Evolutionary conservation across 2,888 invertebrate species (phyloP), one percentile per base, ranked within the genome.

Genomic region (Pardosa pseudoannulata): DNA sequence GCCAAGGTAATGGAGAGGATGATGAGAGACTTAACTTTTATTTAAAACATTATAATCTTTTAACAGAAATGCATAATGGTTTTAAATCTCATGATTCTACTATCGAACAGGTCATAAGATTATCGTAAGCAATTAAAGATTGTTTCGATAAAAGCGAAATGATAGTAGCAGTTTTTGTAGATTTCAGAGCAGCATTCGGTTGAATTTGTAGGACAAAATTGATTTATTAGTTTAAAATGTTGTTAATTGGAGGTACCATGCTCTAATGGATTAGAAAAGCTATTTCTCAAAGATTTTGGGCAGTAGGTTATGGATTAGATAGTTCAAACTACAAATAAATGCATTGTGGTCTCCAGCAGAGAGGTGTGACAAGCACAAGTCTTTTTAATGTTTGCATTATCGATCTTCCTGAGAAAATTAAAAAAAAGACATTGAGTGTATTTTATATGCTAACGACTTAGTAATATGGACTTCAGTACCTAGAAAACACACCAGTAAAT

Each of bases 1-100:
- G 0, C 23, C 27, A 70, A 70, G 41, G 41, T 41, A 23, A 70
- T 70, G 39, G 41, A 70, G 23, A 70, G 70, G 29, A 70, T 70
- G 39, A 16, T 27, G 39, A 70, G 3, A 70, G 39, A 11, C 70
- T 70, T n/a, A 9, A 23, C 0, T 70, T 70, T 27, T 39, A 70
- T 7, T 36, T 70, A 27, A 27, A 70, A 39, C 39, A 41, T 23
- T 1, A 39, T 23, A 19, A 41, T 0, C 27, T 70, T 70, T 23
- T 70, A 23, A 39, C 27, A 70, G 9, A 70, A 13, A 39, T 27
- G 19, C 39, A 39, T 39, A 41, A 27, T 2, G 70, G 70, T 0
- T 70, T 70, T 23, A 19, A 9, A 70, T 39, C 27, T 2, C 9
- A 41, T 19, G 27, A 70, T 6, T 39, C 70, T 23, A 39, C 70